Conservation (phyloP, 2,888 invertebrate species). For the Malthinus seriepunctatus region DNA sequence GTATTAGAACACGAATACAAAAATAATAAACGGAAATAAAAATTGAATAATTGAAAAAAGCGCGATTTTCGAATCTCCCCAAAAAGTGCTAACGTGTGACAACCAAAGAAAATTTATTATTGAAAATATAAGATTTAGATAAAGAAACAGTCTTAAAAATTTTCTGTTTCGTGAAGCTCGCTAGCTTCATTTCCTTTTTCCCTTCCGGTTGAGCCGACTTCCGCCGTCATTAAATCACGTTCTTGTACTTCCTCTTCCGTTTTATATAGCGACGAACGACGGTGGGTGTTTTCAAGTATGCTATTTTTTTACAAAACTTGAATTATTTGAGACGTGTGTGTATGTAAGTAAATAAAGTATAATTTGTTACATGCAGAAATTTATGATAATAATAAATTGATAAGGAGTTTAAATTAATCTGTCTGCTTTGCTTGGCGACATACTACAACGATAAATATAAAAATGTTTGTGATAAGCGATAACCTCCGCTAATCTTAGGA, state of each 20-base stretch:
- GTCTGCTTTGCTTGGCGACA: conserved; percentile 16
- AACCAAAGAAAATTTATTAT: neutral
- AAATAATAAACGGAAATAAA: neutral
- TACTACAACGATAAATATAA: conserved; percentile 10
- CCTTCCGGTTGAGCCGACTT: conserved; percentile 31
- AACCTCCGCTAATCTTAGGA: conserved; percentile 30
- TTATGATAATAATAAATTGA: neutral
- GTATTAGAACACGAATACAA: too few species aligned
- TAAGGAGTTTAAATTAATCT: neutral
- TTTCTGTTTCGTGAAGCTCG: conserved; percentile 26
- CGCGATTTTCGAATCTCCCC: neutral
- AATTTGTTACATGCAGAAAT: conserved; percentile 1
- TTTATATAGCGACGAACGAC: conserved; percentile 6
- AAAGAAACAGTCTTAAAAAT: conserved; percentile 20
- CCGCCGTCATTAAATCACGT: conserved; percentile 33
- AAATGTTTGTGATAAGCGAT: conserved; percentile 16
- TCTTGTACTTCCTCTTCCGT: conserved; percentile 31
- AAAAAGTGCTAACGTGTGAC: neutral
- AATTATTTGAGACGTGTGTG: neutral
- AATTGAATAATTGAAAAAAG: neutral
- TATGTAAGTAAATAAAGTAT: neutral
- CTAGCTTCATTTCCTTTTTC: conserved; percentile 30
- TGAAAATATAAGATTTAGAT: neutral
- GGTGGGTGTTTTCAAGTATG: conserved; percentile 16
- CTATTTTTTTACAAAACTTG: conserved; percentile 11